These are phyloP conservation scores for Nomada fabriciana DNA, from an alignment of 2,888 invertebrate genomes.

Conservation along the genomic window DNA sequence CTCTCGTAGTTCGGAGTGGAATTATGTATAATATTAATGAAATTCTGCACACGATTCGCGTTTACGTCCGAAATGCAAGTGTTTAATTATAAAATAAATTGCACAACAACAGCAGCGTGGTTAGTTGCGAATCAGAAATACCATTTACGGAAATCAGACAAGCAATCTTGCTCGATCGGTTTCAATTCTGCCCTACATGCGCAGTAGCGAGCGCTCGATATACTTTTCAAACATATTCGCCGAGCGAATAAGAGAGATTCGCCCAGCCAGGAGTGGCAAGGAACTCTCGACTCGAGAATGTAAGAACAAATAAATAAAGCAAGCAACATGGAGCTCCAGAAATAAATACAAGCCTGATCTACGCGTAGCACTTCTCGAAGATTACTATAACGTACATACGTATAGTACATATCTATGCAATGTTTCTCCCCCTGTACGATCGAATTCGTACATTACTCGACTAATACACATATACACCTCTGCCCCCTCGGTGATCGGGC, in stretches of 20 bases:
- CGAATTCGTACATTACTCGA: not conserved
- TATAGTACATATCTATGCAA: not conserved
- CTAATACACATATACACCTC: not conserved
- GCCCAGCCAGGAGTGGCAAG: not conserved
- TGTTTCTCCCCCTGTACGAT: not conserved
- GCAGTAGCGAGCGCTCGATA: not conserved
- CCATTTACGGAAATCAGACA: no score
- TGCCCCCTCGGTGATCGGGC: slow-evolving; percentile 4
- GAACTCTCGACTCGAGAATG: not conserved
- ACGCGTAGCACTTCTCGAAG: not conserved
- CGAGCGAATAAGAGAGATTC: not conserved
- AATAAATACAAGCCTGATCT: slow-evolving; percentile 5
- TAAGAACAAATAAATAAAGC: slow-evolving; percentile 17
- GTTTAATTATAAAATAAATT: no score
- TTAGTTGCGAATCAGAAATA: no score
- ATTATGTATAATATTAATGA: no score
- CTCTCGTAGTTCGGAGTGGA: no score
- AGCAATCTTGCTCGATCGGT: not conserved
- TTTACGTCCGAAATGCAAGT: no score
- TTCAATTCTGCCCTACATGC: not conserved
- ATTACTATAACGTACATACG: not conserved
- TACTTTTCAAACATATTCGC: not conserved
- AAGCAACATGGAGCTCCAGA: not conserved
- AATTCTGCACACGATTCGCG: no score
- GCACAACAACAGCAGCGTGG: no score